Conservation (phyloP, 2,113 vertebrate species). For the Procavia capensis region DNA sequence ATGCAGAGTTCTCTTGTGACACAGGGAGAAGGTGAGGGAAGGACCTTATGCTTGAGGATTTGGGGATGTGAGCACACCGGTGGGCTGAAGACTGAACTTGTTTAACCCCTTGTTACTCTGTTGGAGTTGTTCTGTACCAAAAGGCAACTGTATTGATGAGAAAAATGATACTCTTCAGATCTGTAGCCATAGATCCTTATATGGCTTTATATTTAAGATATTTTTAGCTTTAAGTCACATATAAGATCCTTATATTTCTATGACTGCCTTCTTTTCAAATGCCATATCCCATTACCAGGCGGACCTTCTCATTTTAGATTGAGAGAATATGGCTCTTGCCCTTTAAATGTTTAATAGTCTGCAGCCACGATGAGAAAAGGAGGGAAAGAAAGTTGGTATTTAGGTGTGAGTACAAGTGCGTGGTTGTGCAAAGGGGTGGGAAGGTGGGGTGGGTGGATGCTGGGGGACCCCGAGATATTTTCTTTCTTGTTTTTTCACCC, state of each 20-base stretch:
- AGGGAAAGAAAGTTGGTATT: constrained; percentile 62
- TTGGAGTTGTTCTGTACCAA: background rate
- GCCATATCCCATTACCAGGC: background rate
- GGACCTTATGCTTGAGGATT: background rate
- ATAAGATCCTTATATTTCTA: too few relatives aligned
- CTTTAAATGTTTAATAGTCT: constrained; percentile 60
- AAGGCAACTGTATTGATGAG: background rate
- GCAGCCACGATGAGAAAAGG: background rate
- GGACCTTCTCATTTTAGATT: background rate
- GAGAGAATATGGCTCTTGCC: background rate
- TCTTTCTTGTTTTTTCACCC: constrained; percentile 84
- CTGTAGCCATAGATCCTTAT: too few relatives aligned
- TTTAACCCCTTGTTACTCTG: background rate
- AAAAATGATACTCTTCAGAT: too few relatives aligned
- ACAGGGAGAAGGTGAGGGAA: background rate
- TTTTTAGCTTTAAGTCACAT: too few relatives aligned
- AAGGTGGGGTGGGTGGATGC: constrained; percentile 46
- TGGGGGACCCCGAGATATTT: constrained; percentile 78
- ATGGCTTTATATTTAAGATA: too few relatives aligned
- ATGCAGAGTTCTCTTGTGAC: background rate
- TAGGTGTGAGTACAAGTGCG: constrained; percentile 42
- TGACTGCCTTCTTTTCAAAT: background rate
- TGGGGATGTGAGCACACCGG: background rate
- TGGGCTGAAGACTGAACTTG: background rate
- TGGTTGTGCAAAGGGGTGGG: constrained; percentile 29